These are phyloP conservation scores for Salmo trutta DNA, from an alignment of 2,797 vertebrate species.

Conservation along the genomic window DNA sequence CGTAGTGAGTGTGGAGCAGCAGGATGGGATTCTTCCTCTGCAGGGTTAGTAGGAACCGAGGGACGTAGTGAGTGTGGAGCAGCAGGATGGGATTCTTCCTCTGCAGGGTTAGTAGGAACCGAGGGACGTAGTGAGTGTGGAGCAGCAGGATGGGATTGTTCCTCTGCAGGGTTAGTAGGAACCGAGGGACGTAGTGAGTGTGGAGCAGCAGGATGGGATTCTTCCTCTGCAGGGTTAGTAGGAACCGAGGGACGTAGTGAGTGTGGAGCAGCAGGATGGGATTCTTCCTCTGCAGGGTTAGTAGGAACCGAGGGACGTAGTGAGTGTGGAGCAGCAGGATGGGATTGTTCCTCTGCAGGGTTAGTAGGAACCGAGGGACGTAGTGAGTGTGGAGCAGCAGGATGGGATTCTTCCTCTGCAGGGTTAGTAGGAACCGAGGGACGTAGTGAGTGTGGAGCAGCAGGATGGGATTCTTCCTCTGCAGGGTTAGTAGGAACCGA, in stretches of 20 bases:
- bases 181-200: neutral
- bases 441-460: neutral
- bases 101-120: neutral
- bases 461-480: neutral
- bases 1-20: neutral
- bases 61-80: neutral
- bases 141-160: neutral
- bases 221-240: neutral
- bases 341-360: neutral
- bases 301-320: neutral
- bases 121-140: neutral
- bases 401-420: neutral
- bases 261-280: neutral
- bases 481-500: neutral
- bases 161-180: neutral
- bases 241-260: neutral
- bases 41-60: neutral
- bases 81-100: neutral
- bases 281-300: neutral
- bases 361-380: neutral
- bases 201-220: neutral
- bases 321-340: neutral
- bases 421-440: neutral
- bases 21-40: neutral
- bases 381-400: neutral